Percentiles rank a stretch among this genome's conserved stretches.
phyloP scores from a whole-genome alignment of 2,888 invertebrate species.

The Trichacis sp. region DNA sequence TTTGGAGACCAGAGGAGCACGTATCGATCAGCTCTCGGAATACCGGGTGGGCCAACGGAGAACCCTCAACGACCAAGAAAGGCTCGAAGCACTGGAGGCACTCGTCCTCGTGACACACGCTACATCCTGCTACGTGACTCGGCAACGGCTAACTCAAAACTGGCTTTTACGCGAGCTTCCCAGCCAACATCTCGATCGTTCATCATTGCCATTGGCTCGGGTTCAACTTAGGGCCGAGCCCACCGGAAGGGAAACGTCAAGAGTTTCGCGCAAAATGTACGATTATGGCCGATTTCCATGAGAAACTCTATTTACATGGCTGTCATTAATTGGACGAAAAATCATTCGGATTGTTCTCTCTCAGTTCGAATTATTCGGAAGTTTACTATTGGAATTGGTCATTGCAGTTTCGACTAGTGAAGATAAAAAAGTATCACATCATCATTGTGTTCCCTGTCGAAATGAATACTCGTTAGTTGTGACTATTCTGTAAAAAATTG shows the following conservation, averaged over 20 bases:
- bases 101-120: slow-evolving; percentile 12
- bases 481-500: too few species aligned
- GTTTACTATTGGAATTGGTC: too few species aligned
- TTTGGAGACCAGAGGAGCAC: slow-evolving; percentile 15
- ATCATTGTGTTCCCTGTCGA: too few species aligned
- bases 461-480: too few species aligned
- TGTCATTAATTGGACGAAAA: too few species aligned
- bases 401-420: too few species aligned
- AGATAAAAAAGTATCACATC: too few species aligned
- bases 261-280: too few species aligned
- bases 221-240: slow-evolving; percentile 29
- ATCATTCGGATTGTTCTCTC: too few species aligned
- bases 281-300: too few species aligned
- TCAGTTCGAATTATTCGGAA: too few species aligned
- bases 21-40: slow-evolving; percentile 32
- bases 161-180: slow-evolving; percentile 20
- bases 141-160: slow-evolving; percentile 22
- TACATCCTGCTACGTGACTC: slow-evolving; percentile 32
- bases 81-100: slow-evolving; percentile 8
- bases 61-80: slow-evolving; percentile 16
- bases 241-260: slow-evolving; percentile 2
- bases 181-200: slow-evolving; percentile 35
- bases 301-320: too few species aligned
- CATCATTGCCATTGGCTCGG: slow-evolving; percentile 29
- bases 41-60: slow-evolving; percentile 34